These are phyloP conservation scores for Seladonia tumulorum DNA, from an alignment of 2,888 invertebrate genomes.

Conservation along the genomic window DNA sequence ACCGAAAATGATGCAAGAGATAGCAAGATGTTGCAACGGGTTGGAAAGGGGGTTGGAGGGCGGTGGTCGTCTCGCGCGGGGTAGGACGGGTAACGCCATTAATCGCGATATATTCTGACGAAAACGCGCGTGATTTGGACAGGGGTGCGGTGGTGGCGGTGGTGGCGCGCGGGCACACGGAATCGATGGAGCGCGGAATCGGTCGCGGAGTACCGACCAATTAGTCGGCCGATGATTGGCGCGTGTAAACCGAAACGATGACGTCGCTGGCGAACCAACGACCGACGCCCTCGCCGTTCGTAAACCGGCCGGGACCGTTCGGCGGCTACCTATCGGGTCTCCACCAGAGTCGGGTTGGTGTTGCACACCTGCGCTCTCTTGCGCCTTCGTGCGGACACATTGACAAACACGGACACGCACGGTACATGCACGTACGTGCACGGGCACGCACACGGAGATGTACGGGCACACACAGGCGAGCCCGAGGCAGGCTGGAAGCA, in stretches of 20 bases:
- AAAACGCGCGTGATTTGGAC: slow-evolving; percentile 75
- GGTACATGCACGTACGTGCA: background rate
- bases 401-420: background rate
- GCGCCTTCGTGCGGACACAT: slow-evolving; percentile 6
- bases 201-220: slow-evolving; percentile 81
- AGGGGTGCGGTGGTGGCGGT: slow-evolving; percentile 30
- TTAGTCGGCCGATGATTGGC: slow-evolving; percentile 83
- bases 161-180: slow-evolving; percentile 58
- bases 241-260: slow-evolving; percentile 81
- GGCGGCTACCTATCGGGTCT: slow-evolving; percentile 57
- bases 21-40: background rate
- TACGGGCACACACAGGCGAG: background rate
- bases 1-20: background rate
- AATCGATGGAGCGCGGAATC: slow-evolving; percentile 74
- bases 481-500: background rate
- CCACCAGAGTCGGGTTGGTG: slow-evolving; percentile 1
- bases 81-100: slow-evolving; percentile 57
- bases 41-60: background rate
- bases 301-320: slow-evolving; percentile 69
- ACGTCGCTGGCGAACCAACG: slow-evolving; percentile 78
- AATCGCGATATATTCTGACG: slow-evolving; percentile 77
- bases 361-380: slow-evolving; percentile 1
- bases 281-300: slow-evolving; percentile 71
- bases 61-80: background rate
- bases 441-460: background rate